Conservation (phyloP, 1,140 invertebrate species). For the Agraylea sexmaculata region DNA sequence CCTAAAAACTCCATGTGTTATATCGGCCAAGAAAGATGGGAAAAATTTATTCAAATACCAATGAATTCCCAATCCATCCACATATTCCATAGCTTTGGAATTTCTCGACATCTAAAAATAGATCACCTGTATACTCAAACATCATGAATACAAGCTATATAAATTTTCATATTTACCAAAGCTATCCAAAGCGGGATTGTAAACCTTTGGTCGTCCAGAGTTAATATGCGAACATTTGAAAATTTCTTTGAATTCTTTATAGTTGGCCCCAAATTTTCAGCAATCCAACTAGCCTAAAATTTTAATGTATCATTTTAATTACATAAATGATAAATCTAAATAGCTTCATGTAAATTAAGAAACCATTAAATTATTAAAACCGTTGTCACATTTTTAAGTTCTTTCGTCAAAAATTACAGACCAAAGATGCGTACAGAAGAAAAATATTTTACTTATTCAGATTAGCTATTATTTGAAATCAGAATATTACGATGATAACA, state of each 20-base stretch:
- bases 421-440: too few relatives aligned
- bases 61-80: constrained; percentile 69
- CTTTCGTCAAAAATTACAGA: too few relatives aligned
- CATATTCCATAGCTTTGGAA: constrained; percentile 46
- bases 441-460: too few relatives aligned
- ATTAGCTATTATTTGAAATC: too few relatives aligned
- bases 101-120: constrained; percentile 34
- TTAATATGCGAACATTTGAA: constrained; percentile 47
- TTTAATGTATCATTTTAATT: background rate
- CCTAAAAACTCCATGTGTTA: constrained; percentile 46
- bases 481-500: too few relatives aligned
- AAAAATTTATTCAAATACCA: constrained; percentile 59
- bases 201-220: constrained; percentile 56
- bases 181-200: constrained; percentile 51
- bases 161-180: constrained; percentile 36
- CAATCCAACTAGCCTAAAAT: constrained; percentile 50
- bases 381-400: too few relatives aligned
- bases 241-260: constrained; percentile 43
- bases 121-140: background rate
- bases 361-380: too few relatives aligned
- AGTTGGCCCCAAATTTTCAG: constrained; percentile 51
- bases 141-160: background rate
- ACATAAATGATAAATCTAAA: too few relatives aligned
- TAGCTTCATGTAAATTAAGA: too few relatives aligned
- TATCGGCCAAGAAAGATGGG: constrained; percentile 39